These are phyloP conservation scores for Autographa gamma DNA, from an alignment of 2,888 invertebrate genomes.

Conservation along the genomic window DNA sequence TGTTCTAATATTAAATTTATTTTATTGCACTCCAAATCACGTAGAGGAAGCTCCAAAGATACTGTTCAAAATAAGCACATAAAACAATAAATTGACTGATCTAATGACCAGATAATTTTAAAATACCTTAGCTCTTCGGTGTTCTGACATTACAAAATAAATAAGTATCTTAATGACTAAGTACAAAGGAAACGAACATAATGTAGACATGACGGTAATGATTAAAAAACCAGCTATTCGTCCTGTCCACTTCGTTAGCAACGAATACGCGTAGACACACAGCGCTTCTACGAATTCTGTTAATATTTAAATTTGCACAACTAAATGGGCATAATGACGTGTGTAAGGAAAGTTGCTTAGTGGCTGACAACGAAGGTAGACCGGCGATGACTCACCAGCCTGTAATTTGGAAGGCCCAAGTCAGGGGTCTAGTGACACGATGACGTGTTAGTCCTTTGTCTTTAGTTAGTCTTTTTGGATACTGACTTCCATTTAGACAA, in stretches of 20 bases:
- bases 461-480: conserved; percentile 24
- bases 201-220: background rate
- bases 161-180: background rate
- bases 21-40: background rate
- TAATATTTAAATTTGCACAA: conserved; percentile 54
- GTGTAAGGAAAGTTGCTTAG: conserved; percentile 52
- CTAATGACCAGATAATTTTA: background rate
- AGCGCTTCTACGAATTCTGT: conserved; percentile 49
- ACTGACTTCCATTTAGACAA: conserved; percentile 7
- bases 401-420: conserved; percentile 53
- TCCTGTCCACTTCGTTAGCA: conserved; percentile 27
- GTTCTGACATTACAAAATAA: background rate
- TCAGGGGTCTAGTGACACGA: conserved; percentile 32
- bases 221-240: conserved; percentile 16
- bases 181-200: background rate
- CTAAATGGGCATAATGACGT: conserved; percentile 56
- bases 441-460: conserved; percentile 42
- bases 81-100: background rate
- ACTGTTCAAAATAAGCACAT: background rate
- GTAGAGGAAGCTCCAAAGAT: background rate
- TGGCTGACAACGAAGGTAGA: conserved; percentile 50
- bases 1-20: conserved; percentile 18
- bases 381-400: conserved; percentile 52
- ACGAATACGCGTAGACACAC: conserved; percentile 29
- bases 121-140: background rate